A percentile compares a stretch with the other conserved stretches of the same genome.
phyloP scores from a whole-genome alignment of 2,888 invertebrate genomes.

The Nephrotoma flavescens region DNA sequence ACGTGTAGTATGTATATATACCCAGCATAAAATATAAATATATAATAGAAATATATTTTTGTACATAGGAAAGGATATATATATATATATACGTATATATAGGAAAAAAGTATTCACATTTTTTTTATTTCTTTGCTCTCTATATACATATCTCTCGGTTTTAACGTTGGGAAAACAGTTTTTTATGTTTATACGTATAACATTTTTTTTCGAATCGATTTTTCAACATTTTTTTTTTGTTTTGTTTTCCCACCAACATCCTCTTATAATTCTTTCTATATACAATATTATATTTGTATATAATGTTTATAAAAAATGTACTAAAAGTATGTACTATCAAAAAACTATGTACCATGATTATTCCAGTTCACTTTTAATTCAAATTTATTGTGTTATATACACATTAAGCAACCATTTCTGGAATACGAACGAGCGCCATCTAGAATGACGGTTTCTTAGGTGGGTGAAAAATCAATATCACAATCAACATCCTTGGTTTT shows the following conservation, averaged over 20 bases:
- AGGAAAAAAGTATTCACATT: not conserved
- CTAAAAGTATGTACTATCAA: not conserved
- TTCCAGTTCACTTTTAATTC: not conserved
- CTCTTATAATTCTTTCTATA: not conserved
- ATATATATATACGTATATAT: too few relatives aligned
- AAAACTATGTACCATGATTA: not conserved
- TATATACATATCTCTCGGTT: not conserved
- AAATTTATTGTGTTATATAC: not conserved
- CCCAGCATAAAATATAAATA: not conserved
- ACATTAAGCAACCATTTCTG: not conserved
- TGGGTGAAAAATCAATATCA: not conserved
- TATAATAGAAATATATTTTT: not conserved
- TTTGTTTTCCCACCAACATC: not conserved
- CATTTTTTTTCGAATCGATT: not conserved
- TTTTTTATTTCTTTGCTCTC: not conserved
- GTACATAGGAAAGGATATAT: conserved; percentile 2
- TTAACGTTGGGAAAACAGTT: not conserved
- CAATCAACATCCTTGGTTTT: not conserved
- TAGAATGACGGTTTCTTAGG: not conserved
- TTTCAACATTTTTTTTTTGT: conserved; percentile 2
- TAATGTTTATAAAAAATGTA: not conserved
- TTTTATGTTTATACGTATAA: not conserved
- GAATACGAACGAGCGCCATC: not conserved
- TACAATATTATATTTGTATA: not conserved
- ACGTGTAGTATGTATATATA: not conserved